These are phyloP conservation scores for Periophthalmus modestus DNA, from an alignment of 2,113 vertebrate genomes.

Conservation along the genomic window DNA sequence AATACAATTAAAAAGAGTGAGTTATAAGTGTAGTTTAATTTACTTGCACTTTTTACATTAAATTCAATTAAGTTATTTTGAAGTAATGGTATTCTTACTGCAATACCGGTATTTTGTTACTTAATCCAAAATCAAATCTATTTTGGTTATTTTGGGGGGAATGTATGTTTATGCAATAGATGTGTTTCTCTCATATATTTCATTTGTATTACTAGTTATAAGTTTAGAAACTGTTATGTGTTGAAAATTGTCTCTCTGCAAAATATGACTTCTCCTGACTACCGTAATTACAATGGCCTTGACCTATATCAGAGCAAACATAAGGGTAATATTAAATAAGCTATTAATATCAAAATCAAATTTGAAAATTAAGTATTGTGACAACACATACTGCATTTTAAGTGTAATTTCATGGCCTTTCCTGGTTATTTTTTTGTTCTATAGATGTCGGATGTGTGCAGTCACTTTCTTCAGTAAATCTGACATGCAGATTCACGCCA, in stretches of 20 bases:
- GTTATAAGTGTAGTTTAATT: no score
- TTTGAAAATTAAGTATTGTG: no score
- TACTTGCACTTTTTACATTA: no score
- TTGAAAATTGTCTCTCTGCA: no score
- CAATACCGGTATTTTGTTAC: neutral
- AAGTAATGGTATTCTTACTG: neutral
- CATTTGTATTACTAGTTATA: neutral
- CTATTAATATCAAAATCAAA: no score
- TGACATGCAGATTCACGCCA: constrained; percentile 99
- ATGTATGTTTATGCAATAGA: neutral
- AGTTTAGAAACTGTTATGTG: no score
- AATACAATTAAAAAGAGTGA: no score
- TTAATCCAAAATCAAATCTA: neutral
- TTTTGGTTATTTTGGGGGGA: neutral
- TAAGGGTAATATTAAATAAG: no score
- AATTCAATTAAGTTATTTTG: no score
- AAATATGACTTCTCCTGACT: no score
- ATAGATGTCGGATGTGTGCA: constrained; percentile 96
- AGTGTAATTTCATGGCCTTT: neutral
- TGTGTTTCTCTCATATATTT: neutral
- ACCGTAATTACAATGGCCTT: neutral
- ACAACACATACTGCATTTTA: neutral
- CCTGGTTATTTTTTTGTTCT: neutral
- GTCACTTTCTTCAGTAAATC: constrained; percentile 99
- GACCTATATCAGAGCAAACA: no score